A percentile compares a stretch with the other conserved stretches of the same genome.
Evolutionary conservation across 2,113 vertebrate species (phyloP).

Genomic region (Martes martes): DNA sequence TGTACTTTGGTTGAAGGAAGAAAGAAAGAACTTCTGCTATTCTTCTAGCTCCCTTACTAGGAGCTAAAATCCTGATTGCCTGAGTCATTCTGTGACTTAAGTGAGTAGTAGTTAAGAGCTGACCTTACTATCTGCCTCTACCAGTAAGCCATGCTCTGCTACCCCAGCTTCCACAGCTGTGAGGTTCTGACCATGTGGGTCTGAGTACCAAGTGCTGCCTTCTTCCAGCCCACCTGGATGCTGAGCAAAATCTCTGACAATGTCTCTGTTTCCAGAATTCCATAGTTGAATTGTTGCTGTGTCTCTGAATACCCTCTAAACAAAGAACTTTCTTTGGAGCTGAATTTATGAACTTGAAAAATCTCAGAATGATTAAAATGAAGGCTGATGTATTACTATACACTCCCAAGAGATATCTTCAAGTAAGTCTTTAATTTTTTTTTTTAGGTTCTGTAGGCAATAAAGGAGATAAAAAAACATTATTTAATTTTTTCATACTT

Average conservation of each 20-base stretch:
- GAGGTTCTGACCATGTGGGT: not conserved
- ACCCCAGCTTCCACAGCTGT: not conserved
- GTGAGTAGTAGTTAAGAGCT: not conserved
- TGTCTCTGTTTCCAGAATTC: not conserved
- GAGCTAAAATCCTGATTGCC: not conserved
- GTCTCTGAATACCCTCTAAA: not conserved
- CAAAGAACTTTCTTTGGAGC: not conserved
- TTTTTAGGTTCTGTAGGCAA: not conserved
- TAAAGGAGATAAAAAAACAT: slow-evolving; percentile 26
- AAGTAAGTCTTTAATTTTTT: not conserved
- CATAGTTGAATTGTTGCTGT: not conserved
- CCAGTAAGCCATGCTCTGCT: not conserved
- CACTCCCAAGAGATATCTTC: not conserved
- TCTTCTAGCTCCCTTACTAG: not conserved
- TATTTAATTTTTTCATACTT: not conserved
- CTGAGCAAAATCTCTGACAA: not conserved
- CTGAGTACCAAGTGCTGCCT: not conserved
- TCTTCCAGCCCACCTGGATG: not conserved
- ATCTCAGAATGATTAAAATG: not conserved
- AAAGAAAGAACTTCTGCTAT: not conserved
- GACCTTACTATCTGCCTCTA: not conserved
- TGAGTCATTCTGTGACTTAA: not conserved
- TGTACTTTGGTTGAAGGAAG: not conserved
- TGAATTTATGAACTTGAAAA: slow-evolving; percentile 38
- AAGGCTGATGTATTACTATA: slow-evolving; percentile 4